A percentile compares a stretch with the other conserved stretches of the same genome.
phyloP scores from a whole-genome alignment of 2,888 invertebrate genomes.

The Cantharis rustica region DNA sequence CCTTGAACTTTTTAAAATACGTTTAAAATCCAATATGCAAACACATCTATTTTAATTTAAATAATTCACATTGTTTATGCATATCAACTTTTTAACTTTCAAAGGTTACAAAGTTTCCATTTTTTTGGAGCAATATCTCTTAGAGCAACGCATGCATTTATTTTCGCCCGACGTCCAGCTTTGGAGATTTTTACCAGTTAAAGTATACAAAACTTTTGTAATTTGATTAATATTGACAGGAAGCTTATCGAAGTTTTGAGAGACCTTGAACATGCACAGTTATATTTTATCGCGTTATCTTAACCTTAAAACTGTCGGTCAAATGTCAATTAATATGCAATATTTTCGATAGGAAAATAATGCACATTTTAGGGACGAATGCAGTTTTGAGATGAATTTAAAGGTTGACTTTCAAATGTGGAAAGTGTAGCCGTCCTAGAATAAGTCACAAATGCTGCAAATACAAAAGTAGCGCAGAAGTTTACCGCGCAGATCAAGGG shows the following conservation, averaged over 20 bases:
- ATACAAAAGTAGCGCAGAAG: too few relatives aligned
- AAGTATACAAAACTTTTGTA: neutral
- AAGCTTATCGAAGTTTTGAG: neutral
- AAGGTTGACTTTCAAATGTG: neutral
- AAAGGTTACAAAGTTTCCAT: neutral
- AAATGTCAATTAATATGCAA: neutral
- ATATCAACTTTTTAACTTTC: neutral
- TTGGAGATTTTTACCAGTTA: neutral
- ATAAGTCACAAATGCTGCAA: too few relatives aligned
- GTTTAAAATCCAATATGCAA: constrained; percentile 10
- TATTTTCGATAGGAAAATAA: neutral
- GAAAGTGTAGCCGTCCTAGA: neutral
- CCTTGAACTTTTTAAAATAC: constrained; percentile 16
- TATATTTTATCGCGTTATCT: neutral
- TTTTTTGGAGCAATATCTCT: neutral
- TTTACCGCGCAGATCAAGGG: too few relatives aligned
- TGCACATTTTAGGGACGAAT: neutral
- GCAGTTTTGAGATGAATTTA: neutral
- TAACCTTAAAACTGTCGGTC: neutral
- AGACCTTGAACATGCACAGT: neutral
- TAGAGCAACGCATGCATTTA: neutral
- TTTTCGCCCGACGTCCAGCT: neutral
- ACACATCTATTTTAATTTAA: constrained; percentile 6
- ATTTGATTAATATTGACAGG: neutral
- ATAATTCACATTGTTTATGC: neutral